phyloP scores from a whole-genome alignment of 2,888 invertebrate genomes.

The Lasioglossum marginatum region DNA sequence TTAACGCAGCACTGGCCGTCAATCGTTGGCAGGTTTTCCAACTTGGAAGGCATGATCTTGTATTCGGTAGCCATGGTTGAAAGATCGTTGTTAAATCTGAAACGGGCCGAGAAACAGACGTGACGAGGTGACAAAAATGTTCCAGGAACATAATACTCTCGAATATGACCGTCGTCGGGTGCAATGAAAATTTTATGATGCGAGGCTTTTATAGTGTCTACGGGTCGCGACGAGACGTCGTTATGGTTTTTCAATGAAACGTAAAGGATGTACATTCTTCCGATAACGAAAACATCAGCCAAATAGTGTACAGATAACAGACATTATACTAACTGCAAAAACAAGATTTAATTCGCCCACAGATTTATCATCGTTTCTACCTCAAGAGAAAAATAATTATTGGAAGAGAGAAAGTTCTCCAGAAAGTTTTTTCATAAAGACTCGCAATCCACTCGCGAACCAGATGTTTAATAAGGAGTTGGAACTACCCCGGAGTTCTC shows the following conservation, averaged over 20 bases:
- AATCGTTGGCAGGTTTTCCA: constrained; percentile 43
- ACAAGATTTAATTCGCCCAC: not conserved
- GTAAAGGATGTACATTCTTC: not conserved
- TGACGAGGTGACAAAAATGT: not conserved
- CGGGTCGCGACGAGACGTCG: not conserved
- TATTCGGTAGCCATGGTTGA: constrained; percentile 19
- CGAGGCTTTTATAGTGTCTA: not conserved
- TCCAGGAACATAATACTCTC: not conserved
- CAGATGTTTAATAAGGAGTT: not conserved
- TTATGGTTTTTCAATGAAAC: not conserved
- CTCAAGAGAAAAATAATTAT: not conserved
- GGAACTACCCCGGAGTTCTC: not conserved
- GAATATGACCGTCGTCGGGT: not conserved
- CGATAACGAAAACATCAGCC: not conserved
- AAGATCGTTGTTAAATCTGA: constrained; percentile 6
- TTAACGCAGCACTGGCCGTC: constrained; percentile 37
- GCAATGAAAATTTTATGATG: not conserved
- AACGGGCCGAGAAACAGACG: not conserved
- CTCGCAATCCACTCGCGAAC: not conserved
- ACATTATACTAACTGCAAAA: not conserved
- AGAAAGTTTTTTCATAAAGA: not conserved
- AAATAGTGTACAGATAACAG: not conserved
- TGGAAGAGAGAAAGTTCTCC: not conserved
- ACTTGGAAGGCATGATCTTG: constrained; percentile 27
- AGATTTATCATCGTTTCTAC: not conserved